phyloP scores from a whole-genome alignment of 2,888 invertebrate species.

The Nowickia ferox region DNA sequence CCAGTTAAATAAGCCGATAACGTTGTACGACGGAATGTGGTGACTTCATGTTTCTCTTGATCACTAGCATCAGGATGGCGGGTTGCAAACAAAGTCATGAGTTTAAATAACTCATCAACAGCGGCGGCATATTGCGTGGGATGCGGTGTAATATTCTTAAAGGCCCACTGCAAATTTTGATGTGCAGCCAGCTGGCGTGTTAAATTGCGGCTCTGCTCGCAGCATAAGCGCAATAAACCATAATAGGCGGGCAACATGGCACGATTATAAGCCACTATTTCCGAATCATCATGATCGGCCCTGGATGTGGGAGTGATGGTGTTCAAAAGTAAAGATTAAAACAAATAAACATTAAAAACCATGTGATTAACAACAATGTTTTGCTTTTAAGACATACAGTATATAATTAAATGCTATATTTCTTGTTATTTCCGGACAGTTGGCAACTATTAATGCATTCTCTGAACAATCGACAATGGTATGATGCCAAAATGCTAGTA shows the following conservation, averaged over 20 bases:
- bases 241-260: conserved; percentile 97
- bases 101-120: conserved; percentile 94
- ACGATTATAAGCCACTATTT: conserved; percentile 96
- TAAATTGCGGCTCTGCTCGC: conserved; percentile 93
- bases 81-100: conserved; percentile 95
- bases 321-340: not conserved
- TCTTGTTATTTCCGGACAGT: conserved; percentile 94
- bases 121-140: conserved; percentile 96
- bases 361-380: not conserved
- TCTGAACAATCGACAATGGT: conserved; percentile 96
- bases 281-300: conserved; percentile 98
- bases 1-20: conserved; percentile 94
- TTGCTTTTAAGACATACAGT: conserved; percentile 86
- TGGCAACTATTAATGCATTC: conserved; percentile 93
- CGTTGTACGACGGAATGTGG: conserved; percentile 92
- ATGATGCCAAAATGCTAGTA: conserved; percentile 96
- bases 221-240: conserved; percentile 94
- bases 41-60: conserved; percentile 92
- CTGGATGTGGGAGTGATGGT: conserved; percentile 84
- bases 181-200: conserved; percentile 94
- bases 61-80: conserved; percentile 91
- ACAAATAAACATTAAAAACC: not conserved
- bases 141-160: conserved; percentile 97
- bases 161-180: conserved; percentile 98
- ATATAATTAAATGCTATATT: conserved; percentile 98